Percentiles rank a stretch among this genome's conserved stretches.
phyloP scores from a whole-genome alignment of 2,888 invertebrate genomes.

The Drosophila pegasa region DNA sequence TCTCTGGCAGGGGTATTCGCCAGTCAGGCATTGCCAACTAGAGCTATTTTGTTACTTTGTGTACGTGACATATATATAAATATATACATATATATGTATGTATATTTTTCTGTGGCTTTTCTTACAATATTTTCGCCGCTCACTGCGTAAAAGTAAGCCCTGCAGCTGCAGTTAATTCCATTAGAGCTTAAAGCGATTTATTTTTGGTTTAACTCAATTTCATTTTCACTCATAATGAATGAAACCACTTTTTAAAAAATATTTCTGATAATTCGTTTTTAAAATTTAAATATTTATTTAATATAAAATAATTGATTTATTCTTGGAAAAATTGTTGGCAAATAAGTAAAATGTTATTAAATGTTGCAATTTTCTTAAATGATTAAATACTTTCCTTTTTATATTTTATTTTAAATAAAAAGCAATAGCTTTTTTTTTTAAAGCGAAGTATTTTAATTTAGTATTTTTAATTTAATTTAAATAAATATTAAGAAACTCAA shows the following conservation, averaged over 20 bases:
- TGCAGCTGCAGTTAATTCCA: constrained; percentile 18
- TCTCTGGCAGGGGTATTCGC: not conserved
- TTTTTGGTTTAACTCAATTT: not conserved
- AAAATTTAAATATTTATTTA: too few species aligned
- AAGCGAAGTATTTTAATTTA: too few species aligned
- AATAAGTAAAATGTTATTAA: too few species aligned
- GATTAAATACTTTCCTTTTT: too few species aligned
- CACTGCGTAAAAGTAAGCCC: not conserved
- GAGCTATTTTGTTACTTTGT: not conserved
- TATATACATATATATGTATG: not conserved
- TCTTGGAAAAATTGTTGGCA: too few species aligned
- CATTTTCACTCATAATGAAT: not conserved
- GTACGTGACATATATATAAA: constrained; percentile 13
- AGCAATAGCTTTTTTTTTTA: too few species aligned
- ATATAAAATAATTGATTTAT: too few species aligned
- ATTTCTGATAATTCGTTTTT: not conserved
- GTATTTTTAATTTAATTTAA: not conserved
- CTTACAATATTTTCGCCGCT: constrained; percentile 8
- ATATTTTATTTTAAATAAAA: too few species aligned
- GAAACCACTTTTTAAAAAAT: not conserved
- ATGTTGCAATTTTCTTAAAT: too few species aligned
- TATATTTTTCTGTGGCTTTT: constrained; percentile 10
- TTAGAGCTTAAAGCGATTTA: not conserved
- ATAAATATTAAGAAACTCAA: too few species aligned
- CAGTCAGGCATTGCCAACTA: not conserved